Evolutionary conservation across 2,888 invertebrate genomes (phyloP), one percentile per base, ranked within the genome.

Genomic region (Himalopsyche japonica): DNA sequence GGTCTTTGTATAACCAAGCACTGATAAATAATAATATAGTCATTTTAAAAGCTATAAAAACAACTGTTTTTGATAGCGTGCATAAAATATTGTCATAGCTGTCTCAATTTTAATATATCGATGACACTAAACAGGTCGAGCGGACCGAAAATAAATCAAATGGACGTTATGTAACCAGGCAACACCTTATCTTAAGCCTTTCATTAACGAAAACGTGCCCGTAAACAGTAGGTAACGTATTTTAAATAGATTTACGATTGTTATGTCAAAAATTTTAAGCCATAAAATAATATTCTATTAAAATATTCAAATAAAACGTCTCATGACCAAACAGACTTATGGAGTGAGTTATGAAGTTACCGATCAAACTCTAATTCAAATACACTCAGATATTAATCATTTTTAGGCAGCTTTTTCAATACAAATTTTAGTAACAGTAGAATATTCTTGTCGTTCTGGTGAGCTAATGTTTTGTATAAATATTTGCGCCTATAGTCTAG

Each of bases 181-280:
- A 70, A 70, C 70, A 70, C 70, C 43, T 48, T 48, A 47, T 47
- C 24, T 47, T 20, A 70, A 47, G 79, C 48, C 48, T 79, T 48
- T 79, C 43, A 79, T 79, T 79, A 47, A 79, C 79, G 7, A 24
- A 79, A 79, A 48, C 79, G 27, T 30, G 48, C 20, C 49, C n/a
- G 48, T 48, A 15, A 48, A 82, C 76, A 57, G 82, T 48, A 82
- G 77, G 77, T 76, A 76, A 82, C 82, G 76, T 82, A 82, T 77
- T 77, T 82, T 82, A 77, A 77, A 30, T 30, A 77, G 77, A 82
- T 82, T 82, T 82, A 82, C 77, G 82, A 18, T 82, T 76, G 48
- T 81, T 70, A 81, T 76, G 20, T 24, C 43, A 76, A 43, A 43
- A 43, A 15, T 43, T 43, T 43, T 15, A 43, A 43, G 43, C 43